Percentiles rank a stretch among this genome's conserved stretches.
These are phyloP conservation scores for Dicyema japonicum DNA, from an alignment of 1,140 invertebrate species.

Conservation along the genomic window DNA sequence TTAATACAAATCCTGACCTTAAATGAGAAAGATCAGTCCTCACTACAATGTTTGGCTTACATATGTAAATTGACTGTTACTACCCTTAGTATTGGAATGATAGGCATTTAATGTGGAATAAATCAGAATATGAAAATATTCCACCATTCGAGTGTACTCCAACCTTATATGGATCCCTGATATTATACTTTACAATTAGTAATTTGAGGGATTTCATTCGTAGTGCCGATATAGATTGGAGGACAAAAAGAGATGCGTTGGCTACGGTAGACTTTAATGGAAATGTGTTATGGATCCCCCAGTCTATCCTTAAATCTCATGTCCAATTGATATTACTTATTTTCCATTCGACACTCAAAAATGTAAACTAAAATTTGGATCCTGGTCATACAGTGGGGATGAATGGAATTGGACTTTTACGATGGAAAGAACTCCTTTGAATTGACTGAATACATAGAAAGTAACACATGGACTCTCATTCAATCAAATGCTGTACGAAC, in stretches of 20 bases:
- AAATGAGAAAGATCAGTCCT: conserved; percentile 35
- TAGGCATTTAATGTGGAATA: conserved; percentile 1
- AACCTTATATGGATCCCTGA: conserved; percentile 19
- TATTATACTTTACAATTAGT: conserved; percentile 18
- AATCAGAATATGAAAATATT: neutral
- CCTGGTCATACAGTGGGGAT: no score
- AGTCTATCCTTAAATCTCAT: no score
- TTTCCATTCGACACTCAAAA: no score
- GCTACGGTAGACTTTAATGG: neutral
- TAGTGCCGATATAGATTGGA: neutral
- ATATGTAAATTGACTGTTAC: conserved; percentile 19
- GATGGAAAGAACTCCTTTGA: conserved; percentile 2
- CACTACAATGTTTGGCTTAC: conserved; percentile 62
- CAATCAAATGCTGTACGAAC: neutral
- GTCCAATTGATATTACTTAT: no score
- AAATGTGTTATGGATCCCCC: neutral
- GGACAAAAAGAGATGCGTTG: no score
- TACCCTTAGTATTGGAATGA: no score
- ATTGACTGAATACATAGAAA: conserved; percentile 1
- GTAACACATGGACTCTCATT: conserved; percentile 3
- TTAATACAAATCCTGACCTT: conserved; percentile 6
- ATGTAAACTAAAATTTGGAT: no score
- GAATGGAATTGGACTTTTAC: no score
- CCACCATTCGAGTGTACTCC: conserved; percentile 1
- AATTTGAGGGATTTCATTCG: conserved; percentile 4